phyloP scores from a whole-genome alignment of 2,888 invertebrate species.

The Rotaria macrura region DNA sequence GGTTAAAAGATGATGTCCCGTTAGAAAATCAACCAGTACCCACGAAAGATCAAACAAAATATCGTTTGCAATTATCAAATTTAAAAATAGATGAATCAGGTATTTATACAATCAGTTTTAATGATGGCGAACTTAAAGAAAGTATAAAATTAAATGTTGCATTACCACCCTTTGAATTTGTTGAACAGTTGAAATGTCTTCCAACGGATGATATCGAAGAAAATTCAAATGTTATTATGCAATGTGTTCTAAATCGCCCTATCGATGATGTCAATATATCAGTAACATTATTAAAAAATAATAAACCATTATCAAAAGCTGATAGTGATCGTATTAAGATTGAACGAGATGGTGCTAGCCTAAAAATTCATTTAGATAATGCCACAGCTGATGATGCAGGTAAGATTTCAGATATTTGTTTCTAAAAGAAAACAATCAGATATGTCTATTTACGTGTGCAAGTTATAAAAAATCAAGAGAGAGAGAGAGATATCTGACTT shows the following conservation, averaged over 20 bases:
- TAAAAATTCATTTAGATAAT: neutral
- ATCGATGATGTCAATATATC: neutral
- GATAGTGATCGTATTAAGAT: neutral
- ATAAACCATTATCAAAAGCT: neutral
- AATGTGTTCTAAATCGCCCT: conserved; percentile 9
- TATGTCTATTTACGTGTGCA: too few relatives aligned
- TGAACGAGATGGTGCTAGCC: neutral
- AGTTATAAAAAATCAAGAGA: too few relatives aligned
- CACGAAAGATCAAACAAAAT: neutral
- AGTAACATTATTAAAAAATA: neutral
- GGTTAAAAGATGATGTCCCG: neutral
- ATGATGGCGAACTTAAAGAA: neutral
- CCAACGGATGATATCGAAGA: conserved; percentile 12
- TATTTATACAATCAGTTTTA: neutral
- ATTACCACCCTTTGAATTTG: neutral
- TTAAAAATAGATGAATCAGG: conserved; percentile 9
- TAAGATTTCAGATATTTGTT: neutral
- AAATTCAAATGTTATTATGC: neutral
- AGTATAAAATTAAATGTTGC: neutral
- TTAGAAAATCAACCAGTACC: neutral
- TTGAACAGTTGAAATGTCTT: conserved; percentile 2
- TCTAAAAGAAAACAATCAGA: too few relatives aligned
- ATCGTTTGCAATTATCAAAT: neutral
- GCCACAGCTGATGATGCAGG: neutral
- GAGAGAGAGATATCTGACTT: too few relatives aligned